Conservation (phyloP, 2,113 vertebrate genomes). For the Zosterops japonicus region DNA sequence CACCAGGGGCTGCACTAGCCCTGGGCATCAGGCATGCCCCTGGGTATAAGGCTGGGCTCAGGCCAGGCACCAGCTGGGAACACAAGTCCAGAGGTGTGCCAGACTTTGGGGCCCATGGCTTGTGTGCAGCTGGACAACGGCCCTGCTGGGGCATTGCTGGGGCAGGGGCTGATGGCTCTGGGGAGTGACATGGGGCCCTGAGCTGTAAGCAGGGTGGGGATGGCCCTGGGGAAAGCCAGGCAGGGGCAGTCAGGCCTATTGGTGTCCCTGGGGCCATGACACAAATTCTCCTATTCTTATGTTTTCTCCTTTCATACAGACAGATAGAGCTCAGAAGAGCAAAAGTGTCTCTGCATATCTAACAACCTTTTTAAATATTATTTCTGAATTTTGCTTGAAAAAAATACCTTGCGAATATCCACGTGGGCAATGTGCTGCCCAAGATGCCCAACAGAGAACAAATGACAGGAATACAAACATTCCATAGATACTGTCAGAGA, state of each 20-base stretch:
- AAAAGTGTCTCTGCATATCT: neutral
- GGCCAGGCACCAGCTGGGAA: fast-evolving
- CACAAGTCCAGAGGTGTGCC: too few relatives aligned
- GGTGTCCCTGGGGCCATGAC: neutral
- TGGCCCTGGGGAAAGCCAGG: neutral
- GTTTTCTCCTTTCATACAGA: neutral
- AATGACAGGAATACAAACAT: neutral
- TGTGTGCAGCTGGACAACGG: neutral
- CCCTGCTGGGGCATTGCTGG: too few relatives aligned
- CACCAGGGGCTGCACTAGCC: neutral
- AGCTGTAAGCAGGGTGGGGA: neutral
- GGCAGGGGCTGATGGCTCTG: neutral
- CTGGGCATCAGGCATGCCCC: fast-evolving
- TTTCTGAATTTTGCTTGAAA: constrained; percentile 12
- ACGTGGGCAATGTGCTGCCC: neutral
- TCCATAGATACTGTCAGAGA: constrained; percentile 27
- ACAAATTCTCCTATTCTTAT: neutral
- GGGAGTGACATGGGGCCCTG: neutral
- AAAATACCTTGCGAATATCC: neutral
- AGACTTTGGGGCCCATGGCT: fast-evolving
- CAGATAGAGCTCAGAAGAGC: neutral
- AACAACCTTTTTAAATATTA: neutral
- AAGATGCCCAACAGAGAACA: neutral
- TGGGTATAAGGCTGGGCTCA: fast-evolving
- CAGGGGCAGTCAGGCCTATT: neutral